Conservation (phyloP, 2,797 vertebrate species). For the Chiroxiphia lanceolata region DNA sequence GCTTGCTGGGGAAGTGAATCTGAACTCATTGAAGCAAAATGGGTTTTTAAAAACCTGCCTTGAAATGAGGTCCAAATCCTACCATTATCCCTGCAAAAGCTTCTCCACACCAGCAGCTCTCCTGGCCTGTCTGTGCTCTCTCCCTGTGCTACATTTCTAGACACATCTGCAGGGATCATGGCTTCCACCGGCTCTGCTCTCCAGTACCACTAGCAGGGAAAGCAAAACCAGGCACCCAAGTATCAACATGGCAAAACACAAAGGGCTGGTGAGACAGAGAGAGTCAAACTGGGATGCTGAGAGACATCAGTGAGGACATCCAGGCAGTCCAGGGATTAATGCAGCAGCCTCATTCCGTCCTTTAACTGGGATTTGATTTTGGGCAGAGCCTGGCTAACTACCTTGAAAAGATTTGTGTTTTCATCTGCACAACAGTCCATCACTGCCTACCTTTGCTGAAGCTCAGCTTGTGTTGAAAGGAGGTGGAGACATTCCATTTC, state of each 20-base stretch:
- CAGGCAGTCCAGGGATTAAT: background rate
- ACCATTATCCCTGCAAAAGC: background rate
- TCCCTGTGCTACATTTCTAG: background rate
- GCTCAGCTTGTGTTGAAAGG: background rate
- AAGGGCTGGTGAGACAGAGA: background rate
- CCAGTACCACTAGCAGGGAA: background rate
- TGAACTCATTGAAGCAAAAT: background rate
- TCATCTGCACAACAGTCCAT: background rate
- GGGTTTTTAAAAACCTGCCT: background rate
- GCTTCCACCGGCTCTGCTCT: background rate
- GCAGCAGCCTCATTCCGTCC: fast-evolving
- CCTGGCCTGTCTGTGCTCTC: background rate
- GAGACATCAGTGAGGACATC: fast-evolving
- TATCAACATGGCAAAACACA: background rate
- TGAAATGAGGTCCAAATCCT: background rate
- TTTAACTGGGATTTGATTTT: background rate
- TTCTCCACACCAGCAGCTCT: background rate
- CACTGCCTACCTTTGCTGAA: background rate
- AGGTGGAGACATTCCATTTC: background rate
- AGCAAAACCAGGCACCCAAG: background rate
- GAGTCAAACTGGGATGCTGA: background rate
- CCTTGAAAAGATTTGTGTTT: background rate
- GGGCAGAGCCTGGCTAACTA: background rate
- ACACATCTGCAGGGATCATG: background rate
- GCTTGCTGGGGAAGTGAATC: background rate